Evolutionary conservation across 2,797 vertebrate species (phyloP), one percentile per base, ranked within the genome.

Genomic region (Crocidura indochinensis): DNA sequence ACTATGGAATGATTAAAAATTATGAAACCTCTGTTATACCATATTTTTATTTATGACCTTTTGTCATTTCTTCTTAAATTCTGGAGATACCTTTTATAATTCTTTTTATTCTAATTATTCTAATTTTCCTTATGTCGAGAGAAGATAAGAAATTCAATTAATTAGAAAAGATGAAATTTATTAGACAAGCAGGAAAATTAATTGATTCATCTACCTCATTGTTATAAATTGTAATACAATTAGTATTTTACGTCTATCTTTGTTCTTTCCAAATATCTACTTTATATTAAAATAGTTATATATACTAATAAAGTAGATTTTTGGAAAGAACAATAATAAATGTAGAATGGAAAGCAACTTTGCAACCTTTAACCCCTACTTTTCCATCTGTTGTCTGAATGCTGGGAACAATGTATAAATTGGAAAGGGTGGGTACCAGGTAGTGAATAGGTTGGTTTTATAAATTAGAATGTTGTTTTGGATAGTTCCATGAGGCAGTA

Each of bases 171-270:
- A 73, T 56, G 3, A 72, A 44, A 62, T 85, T 44, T 47, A 74
- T 72, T 73, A 56, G 64, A 71, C 24, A 87, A 56, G 24, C 4
- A 85, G 22, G 12, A 38, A 85, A 91, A 87, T 49, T 77, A 93
- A 38, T 38, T 67, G 46, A 73, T 69, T 12, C 65, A 82, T 82
- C 44, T 64, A 71, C 27, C 46, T 80, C 9, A 10, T 0, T 49
- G 47, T 22, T 67, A 12, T 79, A 91, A 9, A 56, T 65, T 89
- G 2, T 38, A 38, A 38, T 38, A 38, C 38, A 38, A 38, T 38
- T 38, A 38, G 38, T 5, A 2, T 38, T 38, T 5, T 38, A 38
- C 5, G 5, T 38, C 38, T 5, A 38, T 38, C 38, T 38, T 38
- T 38, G 2, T 38, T 38, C 38, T 38, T 38, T 38, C 38, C 38